Evolutionary conservation across 2,113 vertebrate genomes (phyloP).

Genomic region (Carassius auratus): DNA sequence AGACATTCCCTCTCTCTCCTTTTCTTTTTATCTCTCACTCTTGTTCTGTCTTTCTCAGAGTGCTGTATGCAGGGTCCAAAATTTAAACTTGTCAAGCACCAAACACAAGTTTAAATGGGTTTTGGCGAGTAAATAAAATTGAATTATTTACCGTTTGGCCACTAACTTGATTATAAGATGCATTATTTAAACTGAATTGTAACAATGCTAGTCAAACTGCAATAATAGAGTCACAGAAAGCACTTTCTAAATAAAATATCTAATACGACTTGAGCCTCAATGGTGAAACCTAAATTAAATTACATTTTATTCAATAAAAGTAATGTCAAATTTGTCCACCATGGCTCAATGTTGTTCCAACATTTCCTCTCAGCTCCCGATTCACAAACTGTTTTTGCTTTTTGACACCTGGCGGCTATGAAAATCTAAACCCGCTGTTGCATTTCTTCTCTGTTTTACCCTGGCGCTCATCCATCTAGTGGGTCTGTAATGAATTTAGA

Average conservation of each 20-base stretch:
- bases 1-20: slow-evolving; percentile 14
- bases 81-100: slow-evolving; percentile 4
- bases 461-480: not conserved
- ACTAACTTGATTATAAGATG: slow-evolving; percentile 7
- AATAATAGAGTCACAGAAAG: not conserved
- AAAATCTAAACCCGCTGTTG: slow-evolving; percentile 1
- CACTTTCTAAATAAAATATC: not conserved
- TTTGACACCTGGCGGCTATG: slow-evolving; percentile 1
- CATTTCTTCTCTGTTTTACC: not conserved
- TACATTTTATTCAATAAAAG: not conserved
- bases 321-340: not conserved
- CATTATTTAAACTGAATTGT: slow-evolving; percentile 11
- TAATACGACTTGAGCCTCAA: not conserved
- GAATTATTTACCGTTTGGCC: slow-evolving; percentile 9
- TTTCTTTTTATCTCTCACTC: not conserved
- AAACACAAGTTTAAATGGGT: slow-evolving; percentile 6
- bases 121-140: slow-evolving; percentile 21
- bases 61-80: not conserved
- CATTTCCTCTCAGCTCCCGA: not conserved
- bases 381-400: not conserved
- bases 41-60: not conserved
- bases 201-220: not conserved
- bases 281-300: not conserved
- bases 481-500: slow-evolving; percentile 38
- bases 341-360: not conserved